Conservation (phyloP, 1,140 invertebrate genomes). For the Contarinia nasturtii region DNA sequence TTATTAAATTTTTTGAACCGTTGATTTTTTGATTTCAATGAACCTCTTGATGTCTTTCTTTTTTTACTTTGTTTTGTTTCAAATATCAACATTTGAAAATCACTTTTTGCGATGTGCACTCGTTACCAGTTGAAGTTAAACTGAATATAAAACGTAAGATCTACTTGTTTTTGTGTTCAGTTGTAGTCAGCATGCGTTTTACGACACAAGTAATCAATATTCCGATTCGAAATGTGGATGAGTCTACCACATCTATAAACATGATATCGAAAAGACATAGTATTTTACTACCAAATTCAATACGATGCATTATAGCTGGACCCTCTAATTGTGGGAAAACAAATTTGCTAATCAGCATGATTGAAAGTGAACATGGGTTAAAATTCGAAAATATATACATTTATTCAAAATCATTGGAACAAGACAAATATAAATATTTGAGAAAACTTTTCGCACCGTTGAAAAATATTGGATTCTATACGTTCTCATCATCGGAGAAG, state of each 20-base stretch:
- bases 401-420: constrained; percentile 13
- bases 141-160: too few relatives aligned
- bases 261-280: constrained; percentile 12
- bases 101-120: too few relatives aligned
- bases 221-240: constrained; percentile 4
- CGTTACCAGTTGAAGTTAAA: too few relatives aligned
- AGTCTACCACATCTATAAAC: constrained; percentile 11
- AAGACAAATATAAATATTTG: constrained; percentile 15
- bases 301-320: constrained; percentile 12
- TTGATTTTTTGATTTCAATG: too few relatives aligned
- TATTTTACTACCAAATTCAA: constrained; percentile 11
- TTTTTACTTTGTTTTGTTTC: too few relatives aligned
- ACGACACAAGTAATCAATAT: constrained; percentile 6
- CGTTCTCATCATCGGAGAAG: constrained; percentile 6
- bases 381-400: constrained; percentile 19
- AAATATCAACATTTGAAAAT: too few relatives aligned
- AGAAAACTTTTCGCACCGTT: constrained; percentile 10
- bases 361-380: constrained; percentile 16
- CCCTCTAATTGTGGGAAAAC: constrained; percentile 19
- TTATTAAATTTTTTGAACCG: too few relatives aligned
- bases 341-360: constrained; percentile 16
- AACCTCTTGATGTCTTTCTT: too few relatives aligned
- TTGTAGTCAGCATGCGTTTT: constrained; percentile 8
- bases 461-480: constrained; percentile 9
- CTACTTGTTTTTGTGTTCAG: not conserved